Evolutionary conservation across 1,140 invertebrate species (phyloP).

Genomic region (Frieseomelitta varia): DNA sequence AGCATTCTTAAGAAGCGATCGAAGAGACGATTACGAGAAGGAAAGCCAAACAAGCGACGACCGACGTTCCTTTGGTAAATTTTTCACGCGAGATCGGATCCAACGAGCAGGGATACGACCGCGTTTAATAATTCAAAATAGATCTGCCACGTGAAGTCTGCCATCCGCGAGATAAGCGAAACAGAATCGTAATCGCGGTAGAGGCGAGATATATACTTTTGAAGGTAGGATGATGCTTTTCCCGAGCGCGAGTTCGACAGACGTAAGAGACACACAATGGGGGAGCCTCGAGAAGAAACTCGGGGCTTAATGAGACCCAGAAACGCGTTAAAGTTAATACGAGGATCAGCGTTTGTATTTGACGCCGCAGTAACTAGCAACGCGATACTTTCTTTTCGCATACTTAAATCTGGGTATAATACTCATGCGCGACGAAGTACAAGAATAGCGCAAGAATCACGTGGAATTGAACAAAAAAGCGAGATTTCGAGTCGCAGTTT

Average conservation of each 20-base stretch:
- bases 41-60: background rate
- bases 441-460: background rate
- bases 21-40: background rate
- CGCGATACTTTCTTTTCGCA: background rate
- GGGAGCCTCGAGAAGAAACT: constrained; percentile 34
- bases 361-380: background rate
- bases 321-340: constrained; percentile 16
- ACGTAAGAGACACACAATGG: background rate
- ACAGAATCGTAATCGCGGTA: background rate
- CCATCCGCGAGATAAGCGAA: background rate
- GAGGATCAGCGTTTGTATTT: background rate
- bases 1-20: background rate
- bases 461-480: background rate
- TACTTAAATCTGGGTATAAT: too few relatives aligned
- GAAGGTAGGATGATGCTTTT: background rate
- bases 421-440: too few relatives aligned
- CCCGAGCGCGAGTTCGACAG: background rate
- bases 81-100: constrained; percentile 26
- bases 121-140: constrained; percentile 24
- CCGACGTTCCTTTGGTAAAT: background rate
- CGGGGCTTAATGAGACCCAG: constrained; percentile 34
- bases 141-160: background rate
- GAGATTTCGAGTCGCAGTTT: background rate
- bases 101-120: background rate
- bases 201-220: background rate